Evolutionary conservation across 1,140 invertebrate species (phyloP).

Genomic region (Vanessa tameamea): DNA sequence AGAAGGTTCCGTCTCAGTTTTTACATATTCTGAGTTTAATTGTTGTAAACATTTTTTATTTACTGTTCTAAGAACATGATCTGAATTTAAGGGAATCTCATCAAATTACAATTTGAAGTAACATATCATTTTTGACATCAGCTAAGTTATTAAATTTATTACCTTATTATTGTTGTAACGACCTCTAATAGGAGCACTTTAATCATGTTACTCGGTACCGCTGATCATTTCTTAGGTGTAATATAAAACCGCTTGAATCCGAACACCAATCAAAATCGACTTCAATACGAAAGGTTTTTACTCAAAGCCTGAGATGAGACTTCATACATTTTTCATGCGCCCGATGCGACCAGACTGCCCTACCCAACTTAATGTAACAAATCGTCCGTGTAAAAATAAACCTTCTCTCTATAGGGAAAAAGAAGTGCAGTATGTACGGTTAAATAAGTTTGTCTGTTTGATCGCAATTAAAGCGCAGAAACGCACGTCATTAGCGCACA

Average conservation of each 20-base stretch:
- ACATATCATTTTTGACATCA: background rate
- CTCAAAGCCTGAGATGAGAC: conserved; percentile 53
- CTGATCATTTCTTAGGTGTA: conserved; percentile 49
- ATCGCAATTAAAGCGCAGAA: conserved; percentile 77
- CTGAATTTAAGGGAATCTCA: too few relatives aligned
- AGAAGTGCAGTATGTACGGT: conserved; percentile 16
- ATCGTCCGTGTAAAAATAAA: conserved; percentile 22
- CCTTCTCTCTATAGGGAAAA: conserved; percentile 35
- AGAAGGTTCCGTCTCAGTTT: background rate
- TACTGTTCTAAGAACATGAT: background rate
- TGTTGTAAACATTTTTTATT: background rate
- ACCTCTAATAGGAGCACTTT: conserved; percentile 36
- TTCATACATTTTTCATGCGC: conserved; percentile 76
- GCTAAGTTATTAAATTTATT: conserved; percentile 24
- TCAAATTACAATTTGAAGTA: too few relatives aligned
- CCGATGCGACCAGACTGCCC: conserved; percentile 54
- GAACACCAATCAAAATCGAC: conserved; percentile 69
- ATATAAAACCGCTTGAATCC: conserved; percentile 61
- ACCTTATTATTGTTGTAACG: conserved; percentile 29
- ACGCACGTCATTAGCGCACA: conserved; percentile 73
- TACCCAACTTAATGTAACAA: conserved; percentile 41
- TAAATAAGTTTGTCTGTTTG: conserved; percentile 64
- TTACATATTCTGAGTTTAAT: background rate
- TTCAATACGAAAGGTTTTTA: conserved; percentile 64
- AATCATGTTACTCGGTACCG: conserved; percentile 37